Evolutionary conservation across 1,140 invertebrate species (phyloP).

Genomic region (Drosophila repleta): DNA sequence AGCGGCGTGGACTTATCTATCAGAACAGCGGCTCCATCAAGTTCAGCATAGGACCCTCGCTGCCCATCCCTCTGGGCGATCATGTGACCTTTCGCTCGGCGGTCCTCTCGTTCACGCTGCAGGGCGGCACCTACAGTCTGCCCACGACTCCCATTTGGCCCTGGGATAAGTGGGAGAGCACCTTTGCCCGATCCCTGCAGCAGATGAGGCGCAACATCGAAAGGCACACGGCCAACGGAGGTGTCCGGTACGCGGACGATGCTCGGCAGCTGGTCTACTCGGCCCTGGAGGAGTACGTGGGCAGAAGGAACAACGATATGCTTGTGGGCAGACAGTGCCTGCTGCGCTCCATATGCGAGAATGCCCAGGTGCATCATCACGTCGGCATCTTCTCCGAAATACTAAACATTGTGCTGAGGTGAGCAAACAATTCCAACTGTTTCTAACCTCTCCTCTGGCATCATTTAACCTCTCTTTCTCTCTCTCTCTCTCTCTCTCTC

Average conservation of each 20-base stretch:
- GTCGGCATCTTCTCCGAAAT: slow-evolving; percentile 78
- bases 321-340: slow-evolving; percentile 64
- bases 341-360: slow-evolving; percentile 77
- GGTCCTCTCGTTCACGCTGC: slow-evolving; percentile 68
- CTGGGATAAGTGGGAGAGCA: slow-evolving; percentile 78
- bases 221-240: slow-evolving; percentile 52
- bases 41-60: slow-evolving; percentile 72
- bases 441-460: not conserved
- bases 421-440: slow-evolving; percentile 34
- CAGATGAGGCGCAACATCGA: slow-evolving; percentile 61
- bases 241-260: slow-evolving; percentile 63
- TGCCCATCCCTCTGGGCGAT: slow-evolving; percentile 67
- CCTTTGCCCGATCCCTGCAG: slow-evolving; percentile 65
- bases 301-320: slow-evolving; percentile 49
- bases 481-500: too few relatives aligned
- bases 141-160: slow-evolving; percentile 71
- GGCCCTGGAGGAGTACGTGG: slow-evolving; percentile 69
- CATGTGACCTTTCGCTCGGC: slow-evolving; percentile 68
- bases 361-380: slow-evolving; percentile 78
- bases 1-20: slow-evolving; percentile 64
- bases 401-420: slow-evolving; percentile 75
- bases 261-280: slow-evolving; percentile 69
- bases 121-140: slow-evolving; percentile 68
- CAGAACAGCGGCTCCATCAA: slow-evolving; percentile 67
- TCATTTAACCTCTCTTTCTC: not conserved